A percentile compares a stretch with the other conserved stretches of the same genome.
Conservation (phyloP, 2,797 vertebrate genomes). For the Gambelia wislizenii region DNA sequence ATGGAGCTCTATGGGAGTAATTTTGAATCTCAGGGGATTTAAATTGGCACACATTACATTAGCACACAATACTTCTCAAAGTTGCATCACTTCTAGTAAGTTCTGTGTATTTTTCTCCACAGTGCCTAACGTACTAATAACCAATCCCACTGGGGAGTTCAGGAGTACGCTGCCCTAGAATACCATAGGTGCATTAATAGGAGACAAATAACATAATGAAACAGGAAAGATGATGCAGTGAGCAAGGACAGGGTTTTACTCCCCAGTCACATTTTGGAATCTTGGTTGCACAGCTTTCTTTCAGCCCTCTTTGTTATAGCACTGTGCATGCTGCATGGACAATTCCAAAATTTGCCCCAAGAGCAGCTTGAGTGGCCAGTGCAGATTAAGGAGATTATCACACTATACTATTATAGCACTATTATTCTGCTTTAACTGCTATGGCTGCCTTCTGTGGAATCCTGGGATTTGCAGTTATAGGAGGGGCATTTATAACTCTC, state of each 20-base stretch:
- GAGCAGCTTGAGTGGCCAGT: not conserved
- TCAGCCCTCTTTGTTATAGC: not conserved
- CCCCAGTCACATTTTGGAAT: rapidly evolving
- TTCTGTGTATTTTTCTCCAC: constrained; percentile 37
- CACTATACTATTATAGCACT: too few species aligned
- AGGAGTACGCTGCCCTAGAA: constrained; percentile 59
- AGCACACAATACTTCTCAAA: constrained; percentile 48
- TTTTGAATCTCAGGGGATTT: not conserved
- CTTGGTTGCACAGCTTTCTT: not conserved
- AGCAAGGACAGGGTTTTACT: not conserved
- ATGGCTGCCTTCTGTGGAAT: too few species aligned
- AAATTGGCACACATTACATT: constrained; percentile 42
- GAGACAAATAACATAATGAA: constrained; percentile 37
- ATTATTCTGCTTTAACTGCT: too few species aligned
- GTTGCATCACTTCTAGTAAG: constrained; percentile 72
- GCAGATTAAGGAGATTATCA: not conserved
- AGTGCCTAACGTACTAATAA: constrained; percentile 66
- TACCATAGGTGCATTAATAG: constrained; percentile 69
- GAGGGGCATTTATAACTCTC: too few species aligned
- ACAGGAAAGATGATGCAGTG: not conserved
- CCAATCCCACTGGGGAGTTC: constrained; percentile 49
- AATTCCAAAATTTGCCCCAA: not conserved
- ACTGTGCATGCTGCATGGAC: not conserved
- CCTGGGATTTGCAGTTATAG: too few species aligned
- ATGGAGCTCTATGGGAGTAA: constrained; percentile 6